Conservation (phyloP, 2,888 invertebrate species). For the Chironomus tentans region DNA sequence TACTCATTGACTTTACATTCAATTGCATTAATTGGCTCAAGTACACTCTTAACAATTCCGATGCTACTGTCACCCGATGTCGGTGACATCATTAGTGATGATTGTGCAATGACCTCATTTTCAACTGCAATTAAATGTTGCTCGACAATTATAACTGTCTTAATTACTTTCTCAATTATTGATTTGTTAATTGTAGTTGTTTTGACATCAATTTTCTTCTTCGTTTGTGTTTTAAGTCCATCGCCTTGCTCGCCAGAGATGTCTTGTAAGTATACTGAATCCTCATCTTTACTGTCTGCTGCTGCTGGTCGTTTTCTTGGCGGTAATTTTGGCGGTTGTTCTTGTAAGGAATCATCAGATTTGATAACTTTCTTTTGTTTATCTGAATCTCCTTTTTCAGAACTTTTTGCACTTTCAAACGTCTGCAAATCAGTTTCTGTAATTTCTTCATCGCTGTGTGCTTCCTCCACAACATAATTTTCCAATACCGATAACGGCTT, state of each 20-base stretch:
- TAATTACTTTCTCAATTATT: slow-evolving; percentile 26
- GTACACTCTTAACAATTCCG: slow-evolving; percentile 53
- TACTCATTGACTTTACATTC: slow-evolving; percentile 50
- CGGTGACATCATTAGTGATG: slow-evolving; percentile 56
- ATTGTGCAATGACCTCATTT: slow-evolving; percentile 54
- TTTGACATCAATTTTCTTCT: slow-evolving; percentile 34
- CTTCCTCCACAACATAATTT: slow-evolving; percentile 31
- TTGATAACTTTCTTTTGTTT: not conserved
- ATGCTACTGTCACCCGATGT: slow-evolving; percentile 57
- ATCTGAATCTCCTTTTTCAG: slow-evolving; percentile 37
- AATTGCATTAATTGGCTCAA: slow-evolving; percentile 54
- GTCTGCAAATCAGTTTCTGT: slow-evolving; percentile 56
- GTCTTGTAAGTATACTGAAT: slow-evolving; percentile 43
- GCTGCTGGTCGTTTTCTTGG: slow-evolving; percentile 28
- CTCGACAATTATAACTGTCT: slow-evolving; percentile 44
- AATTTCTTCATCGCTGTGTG: slow-evolving; percentile 51
- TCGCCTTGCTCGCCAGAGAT: slow-evolving; percentile 51
- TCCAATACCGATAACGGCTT: not conserved
- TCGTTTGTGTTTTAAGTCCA: slow-evolving; percentile 37
- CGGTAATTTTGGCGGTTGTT: slow-evolving; percentile 30
- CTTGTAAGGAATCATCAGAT: slow-evolving; percentile 46
- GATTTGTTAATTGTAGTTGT: slow-evolving; percentile 35
- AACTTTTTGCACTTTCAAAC: slow-evolving; percentile 58
- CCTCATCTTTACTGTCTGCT: slow-evolving; percentile 32
- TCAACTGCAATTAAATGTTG: slow-evolving; percentile 53